Percentiles rank a stretch among this genome's conserved stretches.
Conservation (phyloP, 1,140 invertebrate genomes). For the Latrodectus geometricus region DNA sequence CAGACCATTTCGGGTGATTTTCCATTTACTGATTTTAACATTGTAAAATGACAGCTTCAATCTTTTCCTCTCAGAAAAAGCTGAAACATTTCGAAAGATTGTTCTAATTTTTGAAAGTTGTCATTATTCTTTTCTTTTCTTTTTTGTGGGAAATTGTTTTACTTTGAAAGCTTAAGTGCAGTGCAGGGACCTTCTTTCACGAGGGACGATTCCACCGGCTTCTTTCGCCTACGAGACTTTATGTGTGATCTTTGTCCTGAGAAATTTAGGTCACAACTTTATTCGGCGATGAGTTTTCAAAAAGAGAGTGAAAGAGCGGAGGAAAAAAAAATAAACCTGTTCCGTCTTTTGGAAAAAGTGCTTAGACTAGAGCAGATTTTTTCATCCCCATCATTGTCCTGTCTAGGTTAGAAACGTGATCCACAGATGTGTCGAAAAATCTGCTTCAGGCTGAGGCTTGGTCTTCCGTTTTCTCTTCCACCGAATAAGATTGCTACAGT, state of each 20-base stretch:
- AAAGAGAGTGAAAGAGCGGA: background rate
- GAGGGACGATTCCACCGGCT: too few species aligned
- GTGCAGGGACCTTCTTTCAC: too few species aligned
- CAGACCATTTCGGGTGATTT: too few species aligned
- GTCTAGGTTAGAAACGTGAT: constrained; percentile 1
- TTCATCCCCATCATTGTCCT: background rate
- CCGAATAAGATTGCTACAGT: background rate
- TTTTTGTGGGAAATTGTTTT: too few species aligned
- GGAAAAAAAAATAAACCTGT: background rate
- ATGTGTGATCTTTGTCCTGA: background rate
- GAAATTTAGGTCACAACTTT: background rate
- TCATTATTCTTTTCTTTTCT: too few species aligned
- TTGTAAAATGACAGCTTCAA: too few species aligned
- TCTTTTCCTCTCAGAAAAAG: too few species aligned
- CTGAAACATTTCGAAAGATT: too few species aligned
- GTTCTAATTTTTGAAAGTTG: too few species aligned
- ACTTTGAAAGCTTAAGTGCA: too few species aligned
- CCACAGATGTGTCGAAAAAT: background rate
- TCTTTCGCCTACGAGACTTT: too few species aligned
- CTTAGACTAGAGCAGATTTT: background rate
- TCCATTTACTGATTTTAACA: too few species aligned
- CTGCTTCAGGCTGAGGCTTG: background rate
- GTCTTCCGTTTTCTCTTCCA: background rate
- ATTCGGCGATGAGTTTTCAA: background rate
- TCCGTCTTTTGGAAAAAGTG: background rate